Conservation (phyloP, 2,113 vertebrate species). For the Cephalophus harveyi region DNA sequence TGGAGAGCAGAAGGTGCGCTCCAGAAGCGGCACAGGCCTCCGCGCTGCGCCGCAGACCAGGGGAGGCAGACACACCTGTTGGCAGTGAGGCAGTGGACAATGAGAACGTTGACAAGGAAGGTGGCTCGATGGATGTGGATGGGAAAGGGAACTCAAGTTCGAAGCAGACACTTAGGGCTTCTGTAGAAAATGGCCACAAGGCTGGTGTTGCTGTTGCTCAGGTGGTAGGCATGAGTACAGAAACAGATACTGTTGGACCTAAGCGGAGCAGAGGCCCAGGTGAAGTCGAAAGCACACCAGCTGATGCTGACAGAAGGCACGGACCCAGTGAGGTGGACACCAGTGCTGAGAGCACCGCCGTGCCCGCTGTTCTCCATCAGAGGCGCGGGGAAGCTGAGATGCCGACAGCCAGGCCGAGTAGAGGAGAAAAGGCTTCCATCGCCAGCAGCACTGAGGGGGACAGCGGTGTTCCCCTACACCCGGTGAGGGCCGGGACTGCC, state of each 20-base stretch:
- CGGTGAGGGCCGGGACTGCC: conserved; percentile 67
- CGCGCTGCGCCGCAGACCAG: neutral
- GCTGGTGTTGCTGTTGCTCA: neutral
- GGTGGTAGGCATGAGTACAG: conserved; percentile 44
- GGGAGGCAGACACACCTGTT: neutral
- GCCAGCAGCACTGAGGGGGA: conserved; percentile 77
- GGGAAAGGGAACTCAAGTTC: neutral
- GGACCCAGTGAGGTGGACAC: conserved; percentile 75
- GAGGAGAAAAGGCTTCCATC: conserved; percentile 59
- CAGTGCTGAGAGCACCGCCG: conserved; percentile 52
- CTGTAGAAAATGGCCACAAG: neutral
- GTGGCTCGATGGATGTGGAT: neutral
- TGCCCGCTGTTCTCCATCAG: neutral
- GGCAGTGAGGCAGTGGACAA: neutral
- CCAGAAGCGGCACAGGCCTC: conserved; percentile 18
- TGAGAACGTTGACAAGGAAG: neutral
- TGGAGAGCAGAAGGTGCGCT: neutral
- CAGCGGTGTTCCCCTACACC: neutral
- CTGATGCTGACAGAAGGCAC: conserved; percentile 56
- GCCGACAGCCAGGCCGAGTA: conserved; percentile 60
- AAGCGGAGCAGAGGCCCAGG: neutral
- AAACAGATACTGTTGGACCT: neutral
- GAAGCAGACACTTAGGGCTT: neutral
- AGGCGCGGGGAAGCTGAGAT: neutral
- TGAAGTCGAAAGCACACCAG: neutral